Evolutionary conservation across 2,797 vertebrate species (phyloP), one percentile per base, ranked within the genome.

Genomic region (Sandelia bainsii): DNA sequence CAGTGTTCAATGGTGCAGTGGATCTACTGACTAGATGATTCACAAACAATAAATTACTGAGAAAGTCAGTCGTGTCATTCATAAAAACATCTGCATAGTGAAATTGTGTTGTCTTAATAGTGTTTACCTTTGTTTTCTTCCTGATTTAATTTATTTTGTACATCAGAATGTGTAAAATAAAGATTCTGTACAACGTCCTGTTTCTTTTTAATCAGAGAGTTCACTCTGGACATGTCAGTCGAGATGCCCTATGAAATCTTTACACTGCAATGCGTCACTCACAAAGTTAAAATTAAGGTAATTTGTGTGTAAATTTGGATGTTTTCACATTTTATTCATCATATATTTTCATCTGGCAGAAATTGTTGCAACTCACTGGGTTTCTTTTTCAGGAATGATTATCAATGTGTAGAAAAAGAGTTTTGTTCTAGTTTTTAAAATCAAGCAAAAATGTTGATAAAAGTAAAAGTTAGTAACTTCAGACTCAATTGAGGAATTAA

Each of bases 211-310:
- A 16, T 52, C 72, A 94, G 93, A 72, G 90, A 91, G 65, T 97
- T 97, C 87, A 94, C 81, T 20, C 66, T 96, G 75, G 91, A 90
- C 46, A 85, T 96, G 90, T 96, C 93, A 8, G 69, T 96, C 42
- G 94, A 96, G 85, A 96, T 97, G 96, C 95, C 94, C 0, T 66
- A 93, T 17, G 53, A 92, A 88, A 96, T 97, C 80, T 81, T 81
- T 23, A 39, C 62, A 42, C 90, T 96, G 67, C 57, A 44, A 1
- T 93, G 93, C 73, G 77, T 79, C 73, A 96, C 94, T 40, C 95
- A 96, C 66, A 22, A 81, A 46, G 77, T 96, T 61, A 92, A 93
- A 90, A 90, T 92, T 13, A 97, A 97, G 95, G 95, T 97, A 77
- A 85, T 8, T 32, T n/a, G n/a, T n/a, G 6, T 29, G 29, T 29